Evolutionary conservation across 2,797 vertebrate genomes (phyloP).

Genomic region (Oryzias dopingdopingensis): DNA sequence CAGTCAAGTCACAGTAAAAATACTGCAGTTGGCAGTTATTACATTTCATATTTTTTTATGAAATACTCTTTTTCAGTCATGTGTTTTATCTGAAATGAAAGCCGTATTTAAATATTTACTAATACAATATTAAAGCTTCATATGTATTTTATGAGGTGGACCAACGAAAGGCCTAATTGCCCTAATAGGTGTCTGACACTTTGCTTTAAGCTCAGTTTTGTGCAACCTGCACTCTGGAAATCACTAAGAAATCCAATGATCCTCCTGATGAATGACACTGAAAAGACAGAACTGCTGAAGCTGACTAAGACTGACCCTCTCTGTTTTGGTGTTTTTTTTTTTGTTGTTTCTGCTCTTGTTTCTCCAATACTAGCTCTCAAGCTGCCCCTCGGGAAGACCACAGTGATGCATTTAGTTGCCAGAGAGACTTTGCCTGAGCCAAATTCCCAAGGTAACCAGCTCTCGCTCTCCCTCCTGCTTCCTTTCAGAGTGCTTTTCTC

Average conservation of each 20-base stretch:
- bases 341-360: conserved; percentile 4
- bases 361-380: conserved; percentile 85
- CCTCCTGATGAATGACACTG: conserved; percentile 34
- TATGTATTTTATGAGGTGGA: no score
- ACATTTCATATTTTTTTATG: no score
- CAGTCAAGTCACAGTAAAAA: neutral
- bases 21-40: no score
- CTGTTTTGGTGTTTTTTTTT: conserved; percentile 21
- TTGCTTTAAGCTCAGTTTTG: neutral
- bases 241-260: conserved; percentile 26
- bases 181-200: no score
- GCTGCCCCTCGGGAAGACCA: conserved; percentile 96
- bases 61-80: no score
- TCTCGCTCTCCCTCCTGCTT: conserved; percentile 33
- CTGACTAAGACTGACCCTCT: conserved; percentile 40
- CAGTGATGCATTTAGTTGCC: conserved; percentile 99
- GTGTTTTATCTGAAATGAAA: no score
- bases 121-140: no score
- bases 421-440: conserved; percentile 98
- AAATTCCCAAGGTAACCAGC: conserved; percentile 95
- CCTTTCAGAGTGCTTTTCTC: conserved; percentile 58
- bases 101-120: no score
- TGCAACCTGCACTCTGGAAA: conserved; percentile 5
- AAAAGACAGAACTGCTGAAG: conserved; percentile 16
- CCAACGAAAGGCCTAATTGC: no score